phyloP scores from a whole-genome alignment of 2,797 vertebrate genomes.

The Taenioides sp. region DNA sequence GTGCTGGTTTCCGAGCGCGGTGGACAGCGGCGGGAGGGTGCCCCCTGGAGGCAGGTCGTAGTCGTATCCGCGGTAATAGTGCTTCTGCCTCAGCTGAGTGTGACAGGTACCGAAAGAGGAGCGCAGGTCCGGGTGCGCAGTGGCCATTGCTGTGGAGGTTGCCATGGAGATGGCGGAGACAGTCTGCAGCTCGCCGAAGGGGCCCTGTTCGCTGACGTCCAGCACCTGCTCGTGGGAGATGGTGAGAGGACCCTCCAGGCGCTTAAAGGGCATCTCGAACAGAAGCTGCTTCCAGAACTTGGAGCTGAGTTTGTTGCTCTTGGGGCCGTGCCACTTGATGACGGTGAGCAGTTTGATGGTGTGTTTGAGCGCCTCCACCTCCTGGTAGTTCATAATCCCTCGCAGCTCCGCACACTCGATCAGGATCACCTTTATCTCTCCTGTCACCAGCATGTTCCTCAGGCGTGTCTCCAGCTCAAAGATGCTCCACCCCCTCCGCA shows the following conservation, averaged over 20 bases:
- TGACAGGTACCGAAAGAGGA: constrained; percentile 95
- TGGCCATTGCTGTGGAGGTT: constrained; percentile 93
- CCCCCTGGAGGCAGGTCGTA: constrained; percentile 88
- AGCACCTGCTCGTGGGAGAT: constrained; percentile 91
- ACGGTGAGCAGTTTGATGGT: constrained; percentile 97
- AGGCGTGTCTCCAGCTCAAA: constrained; percentile 98
- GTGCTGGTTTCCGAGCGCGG: constrained; percentile 94
- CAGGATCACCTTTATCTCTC: constrained; percentile 98
- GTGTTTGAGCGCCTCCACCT: constrained; percentile 97
- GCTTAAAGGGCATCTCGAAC: constrained; percentile 99
- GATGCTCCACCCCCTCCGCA: constrained; percentile 98
- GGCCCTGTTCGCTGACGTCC: constrained; percentile 95
- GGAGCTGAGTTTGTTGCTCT: constrained; percentile 97
- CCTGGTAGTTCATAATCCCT: constrained; percentile 99
- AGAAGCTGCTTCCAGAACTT: constrained; percentile 99
- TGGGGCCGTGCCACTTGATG: constrained; percentile 95
- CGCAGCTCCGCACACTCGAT: constrained; percentile 97
- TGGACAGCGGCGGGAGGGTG: constrained; percentile 86
- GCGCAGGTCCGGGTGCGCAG: constrained; percentile 94
- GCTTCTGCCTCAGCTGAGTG: constrained; percentile 92
- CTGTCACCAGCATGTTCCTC: constrained; percentile 94
- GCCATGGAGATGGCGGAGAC: constrained; percentile 98
- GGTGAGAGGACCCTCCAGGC: constrained; percentile 86
- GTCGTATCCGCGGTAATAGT: constrained; percentile 97
- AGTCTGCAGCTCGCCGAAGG: constrained; percentile 96